A percentile compares a stretch with the other conserved stretches of the same genome.
Evolutionary conservation across 2,888 invertebrate species (phyloP).

Genomic region (Gortyna flavago): DNA sequence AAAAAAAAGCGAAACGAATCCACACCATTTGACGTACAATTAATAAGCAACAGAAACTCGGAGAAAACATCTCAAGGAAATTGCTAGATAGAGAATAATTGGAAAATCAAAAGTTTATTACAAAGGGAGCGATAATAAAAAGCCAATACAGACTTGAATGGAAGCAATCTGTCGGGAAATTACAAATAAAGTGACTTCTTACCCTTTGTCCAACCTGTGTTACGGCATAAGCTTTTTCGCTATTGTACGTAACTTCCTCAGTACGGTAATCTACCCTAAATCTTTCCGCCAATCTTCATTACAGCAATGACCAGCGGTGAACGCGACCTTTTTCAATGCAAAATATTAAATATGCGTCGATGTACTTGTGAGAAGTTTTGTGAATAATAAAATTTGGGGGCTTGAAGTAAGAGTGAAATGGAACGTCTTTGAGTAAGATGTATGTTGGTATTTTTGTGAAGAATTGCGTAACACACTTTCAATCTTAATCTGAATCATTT

Average conservation of each 20-base stretch:
- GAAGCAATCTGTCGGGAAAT: conserved; percentile 63
- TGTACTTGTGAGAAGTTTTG: conserved; percentile 34
- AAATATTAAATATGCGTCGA: conserved; percentile 37
- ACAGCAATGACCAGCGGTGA: conserved; percentile 46
- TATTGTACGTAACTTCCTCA: conserved; percentile 49
- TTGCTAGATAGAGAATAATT: conserved; percentile 30
- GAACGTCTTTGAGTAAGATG: conserved; percentile 7
- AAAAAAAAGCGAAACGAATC: conserved; percentile 16
- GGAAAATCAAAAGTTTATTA: conserved; percentile 46
- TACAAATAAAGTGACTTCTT: conserved; percentile 62
- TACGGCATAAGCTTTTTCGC: conserved; percentile 45
- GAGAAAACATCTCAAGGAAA: conserved; percentile 21
- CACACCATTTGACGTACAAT: conserved; percentile 40
- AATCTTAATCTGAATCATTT: too few species aligned
- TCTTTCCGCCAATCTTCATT: conserved; percentile 64
- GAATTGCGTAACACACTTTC: background rate
- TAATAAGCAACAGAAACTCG: conserved; percentile 40
- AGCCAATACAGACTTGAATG: conserved; percentile 54
- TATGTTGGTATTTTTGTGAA: conserved; percentile 15
- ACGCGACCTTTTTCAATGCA: conserved; percentile 53
- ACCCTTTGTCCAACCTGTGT: conserved; percentile 53
- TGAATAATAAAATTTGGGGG: conserved; percentile 34
- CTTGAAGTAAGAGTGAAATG: background rate
- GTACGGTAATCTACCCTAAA: conserved; percentile 57
- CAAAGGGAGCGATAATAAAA: conserved; percentile 54